phyloP scores from a whole-genome alignment of 2,113 vertebrate species.

The Chaenogobius annularis region DNA sequence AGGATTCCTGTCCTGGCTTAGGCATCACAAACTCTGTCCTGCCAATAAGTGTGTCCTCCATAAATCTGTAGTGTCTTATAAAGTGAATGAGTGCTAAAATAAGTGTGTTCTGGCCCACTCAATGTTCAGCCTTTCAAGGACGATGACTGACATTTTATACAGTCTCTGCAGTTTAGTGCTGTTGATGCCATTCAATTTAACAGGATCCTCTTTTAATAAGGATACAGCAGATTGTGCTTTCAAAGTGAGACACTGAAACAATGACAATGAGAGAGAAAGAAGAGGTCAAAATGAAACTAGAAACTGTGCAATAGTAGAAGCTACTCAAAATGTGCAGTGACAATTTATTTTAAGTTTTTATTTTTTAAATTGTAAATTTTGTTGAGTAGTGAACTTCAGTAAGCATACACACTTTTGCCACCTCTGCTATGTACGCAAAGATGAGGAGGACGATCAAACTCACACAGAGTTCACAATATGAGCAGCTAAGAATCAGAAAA shows the following conservation, averaged over 20 bases:
- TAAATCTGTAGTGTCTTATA: slow-evolving; percentile 56
- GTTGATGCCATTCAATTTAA: slow-evolving; percentile 65
- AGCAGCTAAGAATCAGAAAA: no score
- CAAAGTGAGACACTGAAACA: slow-evolving; percentile 41
- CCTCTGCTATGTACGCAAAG: no score
- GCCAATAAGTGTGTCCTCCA: slow-evolving; percentile 30
- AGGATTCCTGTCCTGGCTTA: not conserved
- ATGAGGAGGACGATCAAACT: no score
- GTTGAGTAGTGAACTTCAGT: no score
- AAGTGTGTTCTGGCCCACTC: slow-evolving; percentile 33
- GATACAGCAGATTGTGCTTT: slow-evolving; percentile 41
- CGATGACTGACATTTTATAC: slow-evolving; percentile 63
- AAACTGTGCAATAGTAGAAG: not conserved
- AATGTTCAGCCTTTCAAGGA: slow-evolving; percentile 41
- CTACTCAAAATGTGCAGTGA: not conserved
- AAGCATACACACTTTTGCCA: no score
- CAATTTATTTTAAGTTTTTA: no score
- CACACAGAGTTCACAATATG: no score
- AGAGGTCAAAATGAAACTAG: slow-evolving; percentile 46
- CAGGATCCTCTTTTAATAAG: slow-evolving; percentile 62
- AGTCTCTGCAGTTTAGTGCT: slow-evolving; percentile 51
- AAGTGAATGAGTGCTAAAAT: slow-evolving; percentile 52
- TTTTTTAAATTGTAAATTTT: no score
- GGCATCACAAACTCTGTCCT: not conserved
- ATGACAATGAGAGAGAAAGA: slow-evolving; percentile 19